Percentiles rank a stretch among this genome's conserved stretches.
Evolutionary conservation across 1,140 invertebrate genomes (phyloP).

Genomic region (Drosophila grimshawi): DNA sequence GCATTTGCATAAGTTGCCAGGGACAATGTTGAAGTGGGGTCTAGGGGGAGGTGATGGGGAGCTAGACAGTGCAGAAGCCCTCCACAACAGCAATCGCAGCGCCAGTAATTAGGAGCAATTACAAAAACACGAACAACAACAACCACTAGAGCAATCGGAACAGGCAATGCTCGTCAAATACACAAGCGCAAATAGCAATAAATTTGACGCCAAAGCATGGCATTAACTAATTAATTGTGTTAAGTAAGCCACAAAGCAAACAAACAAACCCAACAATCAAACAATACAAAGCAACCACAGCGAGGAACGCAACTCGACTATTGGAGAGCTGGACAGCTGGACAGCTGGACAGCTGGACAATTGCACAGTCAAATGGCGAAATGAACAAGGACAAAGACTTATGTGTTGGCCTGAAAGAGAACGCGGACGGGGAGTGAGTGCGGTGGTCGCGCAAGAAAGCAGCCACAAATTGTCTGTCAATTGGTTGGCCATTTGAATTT

Average conservation of each 20-base stretch:
- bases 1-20: conserved; percentile 71
- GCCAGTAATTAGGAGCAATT: conserved; percentile 74
- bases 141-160: conserved; percentile 8
- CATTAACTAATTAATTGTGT: conserved; percentile 82
- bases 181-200: conserved; percentile 74
- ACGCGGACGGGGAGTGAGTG: too few relatives aligned
- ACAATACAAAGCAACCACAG: conserved; percentile 26
- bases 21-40: conserved; percentile 11
- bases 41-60: too few relatives aligned
- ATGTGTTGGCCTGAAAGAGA: background rate
- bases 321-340: conserved; percentile 4
- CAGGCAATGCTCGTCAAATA: conserved; percentile 57
- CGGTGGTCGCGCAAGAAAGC: background rate
- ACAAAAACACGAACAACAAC: conserved; percentile 32
- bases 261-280: conserved; percentile 35
- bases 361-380: background rate
- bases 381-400: conserved; percentile 8
- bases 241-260: conserved; percentile 70
- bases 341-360: conserved; percentile 6
- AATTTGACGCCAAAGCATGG: conserved; percentile 75
- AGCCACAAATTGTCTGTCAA: conserved; percentile 47
- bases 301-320: conserved; percentile 17
- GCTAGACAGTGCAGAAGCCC: too few relatives aligned
- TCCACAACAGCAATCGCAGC: conserved; percentile 56
- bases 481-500: conserved; percentile 45